Conservation (phyloP, 2,113 vertebrate genomes). For the Heteronetta atricapilla region DNA sequence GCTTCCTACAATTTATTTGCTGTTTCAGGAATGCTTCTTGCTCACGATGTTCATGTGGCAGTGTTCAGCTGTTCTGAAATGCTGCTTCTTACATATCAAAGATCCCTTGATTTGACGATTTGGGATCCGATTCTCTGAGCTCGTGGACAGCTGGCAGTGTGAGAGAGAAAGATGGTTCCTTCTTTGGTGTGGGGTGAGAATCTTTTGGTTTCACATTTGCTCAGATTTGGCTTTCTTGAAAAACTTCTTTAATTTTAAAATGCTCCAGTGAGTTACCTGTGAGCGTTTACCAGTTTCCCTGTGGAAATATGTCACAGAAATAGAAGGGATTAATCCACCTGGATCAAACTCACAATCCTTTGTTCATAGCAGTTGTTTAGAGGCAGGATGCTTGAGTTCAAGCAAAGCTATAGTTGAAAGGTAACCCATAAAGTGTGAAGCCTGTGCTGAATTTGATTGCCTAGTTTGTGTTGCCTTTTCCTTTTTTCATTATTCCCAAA, state of each 20-base stretch:
- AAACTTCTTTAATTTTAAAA: not conserved
- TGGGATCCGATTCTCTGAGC: not conserved
- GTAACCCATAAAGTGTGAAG: not conserved
- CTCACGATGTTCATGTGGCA: fast-evolving
- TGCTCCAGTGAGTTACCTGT: not conserved
- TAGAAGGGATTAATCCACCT: not conserved
- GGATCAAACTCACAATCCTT: not conserved
- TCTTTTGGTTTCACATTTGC: not conserved
- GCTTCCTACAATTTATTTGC: not conserved
- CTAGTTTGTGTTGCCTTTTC: not conserved
- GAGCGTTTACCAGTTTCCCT: fast-evolving
- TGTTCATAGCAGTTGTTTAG: not conserved
- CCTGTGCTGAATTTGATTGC: not conserved
- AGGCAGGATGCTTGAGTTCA: not conserved
- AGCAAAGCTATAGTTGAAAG: not conserved
- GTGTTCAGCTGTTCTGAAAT: not conserved
- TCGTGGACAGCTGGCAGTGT: fast-evolving
- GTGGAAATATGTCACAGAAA: not conserved
- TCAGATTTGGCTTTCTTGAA: not conserved
- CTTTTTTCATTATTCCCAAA: not conserved
- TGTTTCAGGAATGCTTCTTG: fast-evolving
- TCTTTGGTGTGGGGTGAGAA: not conserved
- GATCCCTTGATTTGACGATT: not conserved
- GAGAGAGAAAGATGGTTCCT: not conserved
- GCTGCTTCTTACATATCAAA: not conserved